Evolutionary conservation across 2,797 vertebrate species (phyloP), one percentile per base, ranked within the genome.

Genomic region (Thaleichthys pacificus): DNA sequence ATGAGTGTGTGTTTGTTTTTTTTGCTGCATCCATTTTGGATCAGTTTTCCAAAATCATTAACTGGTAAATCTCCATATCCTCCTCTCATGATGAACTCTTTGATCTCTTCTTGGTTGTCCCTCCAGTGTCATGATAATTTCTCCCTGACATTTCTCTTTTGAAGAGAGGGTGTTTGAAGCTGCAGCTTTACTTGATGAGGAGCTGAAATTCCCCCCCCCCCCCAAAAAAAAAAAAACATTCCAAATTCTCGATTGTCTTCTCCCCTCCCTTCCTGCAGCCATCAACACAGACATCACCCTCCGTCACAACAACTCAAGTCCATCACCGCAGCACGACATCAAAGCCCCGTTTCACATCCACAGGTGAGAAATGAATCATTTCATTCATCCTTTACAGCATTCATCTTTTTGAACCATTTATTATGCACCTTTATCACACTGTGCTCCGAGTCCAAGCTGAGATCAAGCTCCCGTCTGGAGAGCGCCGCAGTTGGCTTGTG

Each of bases 91-190:
- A 61, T 26, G 61, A 69, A 71, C 60, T 64, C 74, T 82, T 79
- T 82, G 80, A 79, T 79, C 77, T 74, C 28, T 77, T 66, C 66
- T 58, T 51, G 63, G 26, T 21, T 77, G 68, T 66, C 63, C 74
- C 71, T 28, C 49, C 32, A 74, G 69, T 28, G 69, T 68, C 58
- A 60, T 68, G 58, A 72, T 71, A 66, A 77, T 74, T 76, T 70
- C 66, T 66, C 65, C 73, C 70, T 74, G 75, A 74, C 66, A 47
- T 57, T 64, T 49, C 66, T 74, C 71, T 75, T 79, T 77, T 75
- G 68, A 79, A 63, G 74, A 63, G 60, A 69, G 19, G 67, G 38
- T 65, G 73, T 80, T 82, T 78, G 78, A 80, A 79, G 82, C 62
- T 49, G 68, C 71, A 73, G 77, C 71, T 71, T 73, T 75, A 58